A percentile compares a stretch with the other conserved stretches of the same genome.
These are phyloP conservation scores for Mylabris sibirica DNA, from an alignment of 2,888 invertebrate genomes.

Conservation along the genomic window DNA sequence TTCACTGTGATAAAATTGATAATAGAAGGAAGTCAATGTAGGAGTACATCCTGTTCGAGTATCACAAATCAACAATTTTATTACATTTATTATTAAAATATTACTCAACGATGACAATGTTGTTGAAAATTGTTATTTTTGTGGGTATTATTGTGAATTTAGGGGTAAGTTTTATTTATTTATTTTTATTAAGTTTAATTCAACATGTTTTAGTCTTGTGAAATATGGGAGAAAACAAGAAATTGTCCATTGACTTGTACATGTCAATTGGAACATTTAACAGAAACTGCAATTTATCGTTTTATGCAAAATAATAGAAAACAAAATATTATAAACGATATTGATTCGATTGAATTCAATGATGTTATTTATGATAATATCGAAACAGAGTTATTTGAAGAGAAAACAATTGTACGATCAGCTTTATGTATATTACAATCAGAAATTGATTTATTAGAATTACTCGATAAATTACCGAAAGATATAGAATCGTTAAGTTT, in stretches of 20 bases:
- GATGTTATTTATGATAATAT: conserved; percentile 61
- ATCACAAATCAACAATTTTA: conserved; percentile 20
- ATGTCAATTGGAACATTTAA: conserved; percentile 65
- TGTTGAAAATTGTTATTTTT: conserved; percentile 15
- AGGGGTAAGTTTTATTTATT: background rate
- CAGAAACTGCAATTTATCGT: conserved; percentile 65
- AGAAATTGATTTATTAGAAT: conserved; percentile 57
- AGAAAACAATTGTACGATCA: conserved; percentile 62
- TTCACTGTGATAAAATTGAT: conserved; percentile 30
- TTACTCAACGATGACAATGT: conserved; percentile 5
- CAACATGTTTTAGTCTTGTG: conserved; percentile 38
- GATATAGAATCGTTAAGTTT: conserved; percentile 66
- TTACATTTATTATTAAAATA: conserved; percentile 18
- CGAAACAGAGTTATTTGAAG: conserved; percentile 54
- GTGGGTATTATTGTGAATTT: conserved; percentile 14
- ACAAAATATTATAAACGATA: conserved; percentile 42
- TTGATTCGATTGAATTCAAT: conserved; percentile 53
- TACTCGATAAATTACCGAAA: conserved; percentile 61
- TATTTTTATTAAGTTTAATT: background rate
- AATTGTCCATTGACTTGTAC: conserved; percentile 65
- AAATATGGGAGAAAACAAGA: conserved; percentile 55
- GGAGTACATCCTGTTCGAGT: conserved; percentile 50
- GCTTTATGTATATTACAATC: conserved; percentile 66
- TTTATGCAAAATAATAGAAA: conserved; percentile 61
- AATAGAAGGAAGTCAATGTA: conserved; percentile 55